These are phyloP conservation scores for Poeciliopsis presidionis DNA, from an alignment of 2,797 vertebrate genomes.

Conservation along the genomic window DNA sequence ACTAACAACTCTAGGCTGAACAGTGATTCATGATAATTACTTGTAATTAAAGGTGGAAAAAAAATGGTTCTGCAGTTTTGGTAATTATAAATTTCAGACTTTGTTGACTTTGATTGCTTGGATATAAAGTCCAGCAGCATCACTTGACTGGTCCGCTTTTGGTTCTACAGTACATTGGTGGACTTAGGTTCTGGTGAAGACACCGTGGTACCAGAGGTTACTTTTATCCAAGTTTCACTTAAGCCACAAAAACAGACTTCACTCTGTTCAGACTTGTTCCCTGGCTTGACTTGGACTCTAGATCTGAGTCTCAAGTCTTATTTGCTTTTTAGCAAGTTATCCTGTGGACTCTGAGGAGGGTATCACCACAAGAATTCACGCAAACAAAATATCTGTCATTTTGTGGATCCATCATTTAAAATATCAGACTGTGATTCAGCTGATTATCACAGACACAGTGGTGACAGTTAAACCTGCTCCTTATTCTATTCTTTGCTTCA, in stretches of 20 bases:
- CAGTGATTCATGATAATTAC: background rate
- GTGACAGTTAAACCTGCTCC: background rate
- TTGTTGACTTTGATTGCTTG: background rate
- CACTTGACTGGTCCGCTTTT: background rate
- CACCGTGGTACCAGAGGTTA: no score
- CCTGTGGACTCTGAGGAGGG: background rate
- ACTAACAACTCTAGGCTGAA: background rate
- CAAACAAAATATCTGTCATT: background rate
- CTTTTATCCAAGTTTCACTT: background rate
- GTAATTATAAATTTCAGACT: background rate
- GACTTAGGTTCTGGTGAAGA: background rate
- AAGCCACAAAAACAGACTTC: background rate
- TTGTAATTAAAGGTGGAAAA: background rate
- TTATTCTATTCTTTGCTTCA: no score
- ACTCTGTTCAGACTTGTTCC: background rate
- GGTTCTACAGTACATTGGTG: background rate
- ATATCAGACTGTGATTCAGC: background rate
- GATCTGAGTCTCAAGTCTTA: background rate
- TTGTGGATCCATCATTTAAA: background rate
- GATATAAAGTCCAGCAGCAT: background rate
- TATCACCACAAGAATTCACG: background rate
- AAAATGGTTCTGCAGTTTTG: background rate
- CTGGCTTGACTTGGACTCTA: background rate
- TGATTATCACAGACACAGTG: background rate
- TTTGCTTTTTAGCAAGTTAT: background rate